Evolutionary conservation across 2,797 vertebrate genomes (phyloP).

Genomic region (Anniella stebbinsi): DNA sequence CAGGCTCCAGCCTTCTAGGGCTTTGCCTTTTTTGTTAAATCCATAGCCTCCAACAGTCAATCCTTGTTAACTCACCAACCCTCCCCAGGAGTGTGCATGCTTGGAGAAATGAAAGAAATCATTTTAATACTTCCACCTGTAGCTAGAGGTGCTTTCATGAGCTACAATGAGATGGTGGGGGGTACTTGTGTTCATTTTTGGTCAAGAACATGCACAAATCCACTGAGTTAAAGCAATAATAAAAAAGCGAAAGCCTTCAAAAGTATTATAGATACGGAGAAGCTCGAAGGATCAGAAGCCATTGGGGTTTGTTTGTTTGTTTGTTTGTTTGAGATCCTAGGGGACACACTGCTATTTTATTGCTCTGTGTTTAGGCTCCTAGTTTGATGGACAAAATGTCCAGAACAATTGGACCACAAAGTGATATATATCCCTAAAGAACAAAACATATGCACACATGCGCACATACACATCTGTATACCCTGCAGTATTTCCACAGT

Average conservation of each 20-base stretch:
- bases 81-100: neutral
- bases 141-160: conserved; percentile 27
- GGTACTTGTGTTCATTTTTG: conserved; percentile 17
- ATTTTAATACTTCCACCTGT: conserved; percentile 10
- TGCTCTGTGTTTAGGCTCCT: conserved; percentile 58
- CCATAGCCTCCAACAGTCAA: neutral
- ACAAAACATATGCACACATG: conserved; percentile 52
- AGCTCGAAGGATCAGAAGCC: conserved; percentile 53
- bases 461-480: conserved; percentile 31
- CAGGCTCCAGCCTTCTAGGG: neutral
- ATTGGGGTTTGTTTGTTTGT: conserved; percentile 50
- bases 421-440: conserved; percentile 71
- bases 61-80: neutral
- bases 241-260: conserved; percentile 36
- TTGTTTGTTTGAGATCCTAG: conserved; percentile 54
- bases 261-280: conserved; percentile 47
- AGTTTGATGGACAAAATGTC: conserved; percentile 71
- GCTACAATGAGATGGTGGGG: neutral
- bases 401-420: conserved; percentile 72
- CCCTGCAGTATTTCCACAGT: conserved; percentile 66
- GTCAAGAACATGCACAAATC: neutral
- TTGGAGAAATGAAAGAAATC: neutral
- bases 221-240: conserved; percentile 35
- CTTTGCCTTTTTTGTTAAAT: conserved; percentile 16
- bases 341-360: conserved; percentile 65